These are phyloP conservation scores for Sebastes paucispinis DNA, from an alignment of 2,797 vertebrate genomes.

Conservation along the genomic window DNA sequence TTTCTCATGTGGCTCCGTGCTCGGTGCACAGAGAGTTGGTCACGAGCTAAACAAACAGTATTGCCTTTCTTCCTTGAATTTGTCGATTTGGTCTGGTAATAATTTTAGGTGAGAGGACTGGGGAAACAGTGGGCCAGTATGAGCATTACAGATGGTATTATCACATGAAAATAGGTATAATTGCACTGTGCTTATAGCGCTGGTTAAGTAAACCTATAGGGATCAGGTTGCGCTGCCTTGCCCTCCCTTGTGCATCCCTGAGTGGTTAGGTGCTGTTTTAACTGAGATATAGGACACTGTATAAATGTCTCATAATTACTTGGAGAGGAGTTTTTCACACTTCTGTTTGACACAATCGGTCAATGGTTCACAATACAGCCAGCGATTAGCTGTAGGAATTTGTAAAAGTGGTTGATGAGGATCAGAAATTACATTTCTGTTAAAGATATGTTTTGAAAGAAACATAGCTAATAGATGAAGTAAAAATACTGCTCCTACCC, in stretches of 20 bases:
- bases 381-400: not conserved
- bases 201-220: constrained; percentile 68
- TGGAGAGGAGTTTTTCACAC: constrained; percentile 32
- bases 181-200: constrained; percentile 58
- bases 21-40: constrained; percentile 40
- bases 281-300: constrained; percentile 44
- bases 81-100: constrained; percentile 70
- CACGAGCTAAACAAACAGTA: constrained; percentile 71
- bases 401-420: not conserved
- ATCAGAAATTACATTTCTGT: not conserved
- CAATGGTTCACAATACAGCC: not conserved
- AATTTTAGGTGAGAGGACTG: constrained; percentile 56
- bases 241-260: constrained; percentile 48
- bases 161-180: constrained; percentile 71
- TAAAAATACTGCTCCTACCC: not conserved
- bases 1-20: constrained; percentile 58
- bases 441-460: not conserved
- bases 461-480: not conserved
- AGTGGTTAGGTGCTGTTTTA: constrained; percentile 47
- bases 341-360: constrained; percentile 36
- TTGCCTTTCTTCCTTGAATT: constrained; percentile 59
- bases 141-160: constrained; percentile 65
- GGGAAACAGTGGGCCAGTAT: constrained; percentile 52
- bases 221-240: constrained; percentile 50
- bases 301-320: constrained; percentile 45